Percentiles rank a stretch among this genome's conserved stretches.
Evolutionary conservation across 2,888 invertebrate species (phyloP).

Genomic region (Ommatoiulus sabulosus): DNA sequence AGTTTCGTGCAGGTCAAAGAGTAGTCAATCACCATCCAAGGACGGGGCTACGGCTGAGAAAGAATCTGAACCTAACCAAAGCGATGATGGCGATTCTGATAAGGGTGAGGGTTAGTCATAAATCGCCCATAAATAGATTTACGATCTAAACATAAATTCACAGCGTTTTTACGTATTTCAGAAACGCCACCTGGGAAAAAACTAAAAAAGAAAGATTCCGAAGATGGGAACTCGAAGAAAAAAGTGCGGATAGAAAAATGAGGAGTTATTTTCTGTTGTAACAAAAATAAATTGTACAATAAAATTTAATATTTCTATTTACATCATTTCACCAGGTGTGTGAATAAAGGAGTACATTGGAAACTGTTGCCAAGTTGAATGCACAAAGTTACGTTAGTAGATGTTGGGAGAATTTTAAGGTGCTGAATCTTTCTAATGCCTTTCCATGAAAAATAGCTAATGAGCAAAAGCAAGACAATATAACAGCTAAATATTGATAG

Average conservation of each 20-base stretch:
- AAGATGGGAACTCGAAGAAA: neutral
- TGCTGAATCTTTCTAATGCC: too few relatives aligned
- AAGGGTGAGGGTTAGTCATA: neutral
- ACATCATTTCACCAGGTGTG: too few relatives aligned
- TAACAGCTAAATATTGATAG: too few relatives aligned
- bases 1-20: slow-evolving; percentile 64
- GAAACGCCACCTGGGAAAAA: neutral
- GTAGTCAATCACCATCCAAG: neutral
- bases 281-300: neutral
- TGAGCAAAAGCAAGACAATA: too few relatives aligned
- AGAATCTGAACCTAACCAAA: neutral
- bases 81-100: slow-evolving; percentile 42
- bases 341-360: too few relatives aligned
- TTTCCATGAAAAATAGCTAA: too few relatives aligned
- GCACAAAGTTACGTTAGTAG: too few relatives aligned
- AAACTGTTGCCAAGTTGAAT: too few relatives aligned
- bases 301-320: neutral
- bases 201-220: neutral
- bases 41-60: neutral
- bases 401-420: too few relatives aligned
- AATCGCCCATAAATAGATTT: neutral
- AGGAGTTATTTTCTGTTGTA: neutral
- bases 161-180: neutral
- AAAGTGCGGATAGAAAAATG: neutral
- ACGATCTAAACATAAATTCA: neutral